Conservation (phyloP, 1,140 invertebrate species). For the Phenacoccus solenopsis region DNA sequence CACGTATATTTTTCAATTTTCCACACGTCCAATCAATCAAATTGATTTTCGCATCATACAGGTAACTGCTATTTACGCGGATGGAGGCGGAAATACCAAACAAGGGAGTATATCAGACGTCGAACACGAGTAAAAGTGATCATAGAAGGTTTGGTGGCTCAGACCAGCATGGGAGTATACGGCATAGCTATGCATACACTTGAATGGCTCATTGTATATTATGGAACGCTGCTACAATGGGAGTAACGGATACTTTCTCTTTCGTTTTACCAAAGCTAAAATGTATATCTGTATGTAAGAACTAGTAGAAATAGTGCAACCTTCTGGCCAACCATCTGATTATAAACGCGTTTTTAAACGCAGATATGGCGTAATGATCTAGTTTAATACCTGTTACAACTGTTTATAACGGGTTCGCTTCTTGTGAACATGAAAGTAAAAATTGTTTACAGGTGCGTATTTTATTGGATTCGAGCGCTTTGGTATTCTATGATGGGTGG, state of each 20-base stretch:
- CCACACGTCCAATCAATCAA: no score
- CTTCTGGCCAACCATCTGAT: slow-evolving; percentile 1
- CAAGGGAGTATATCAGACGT: no score
- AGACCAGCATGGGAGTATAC: background rate
- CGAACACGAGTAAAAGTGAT: background rate
- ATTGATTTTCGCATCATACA: no score
- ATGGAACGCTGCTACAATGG: background rate
- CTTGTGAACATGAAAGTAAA: background rate
- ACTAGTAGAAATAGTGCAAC: background rate
- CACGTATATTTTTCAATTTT: no score
- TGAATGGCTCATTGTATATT: background rate
- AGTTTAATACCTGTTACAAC: slow-evolving; percentile 2
- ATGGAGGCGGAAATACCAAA: no score
- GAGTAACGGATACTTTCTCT: slow-evolving; percentile 1
- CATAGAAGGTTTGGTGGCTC: no score
- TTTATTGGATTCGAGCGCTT: background rate
- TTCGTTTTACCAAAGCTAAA: background rate
- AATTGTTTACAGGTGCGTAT: slow-evolving; percentile 1
- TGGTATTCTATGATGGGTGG: no score
- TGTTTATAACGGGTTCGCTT: background rate
- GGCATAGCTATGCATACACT: no score
- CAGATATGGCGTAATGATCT: slow-evolving; percentile 1
- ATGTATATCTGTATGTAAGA: no score
- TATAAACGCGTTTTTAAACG: slow-evolving; percentile 2
- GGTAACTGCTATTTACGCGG: no score